These are phyloP conservation scores for Megalonaias nervosa DNA, from an alignment of 1,140 invertebrate genomes.

Conservation along the genomic window DNA sequence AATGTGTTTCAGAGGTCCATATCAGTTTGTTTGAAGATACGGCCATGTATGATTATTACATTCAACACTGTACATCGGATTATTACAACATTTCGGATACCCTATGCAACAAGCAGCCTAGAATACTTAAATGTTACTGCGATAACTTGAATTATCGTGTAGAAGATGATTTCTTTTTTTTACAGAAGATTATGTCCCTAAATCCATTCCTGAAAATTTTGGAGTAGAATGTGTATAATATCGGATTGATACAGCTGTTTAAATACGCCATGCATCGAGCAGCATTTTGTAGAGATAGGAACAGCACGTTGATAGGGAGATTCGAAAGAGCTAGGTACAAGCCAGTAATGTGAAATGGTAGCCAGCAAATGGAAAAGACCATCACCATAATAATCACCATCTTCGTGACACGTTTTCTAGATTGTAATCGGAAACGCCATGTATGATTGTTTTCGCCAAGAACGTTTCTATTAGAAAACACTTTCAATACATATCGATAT, in stretches of 20 bases:
- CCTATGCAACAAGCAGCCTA: too few relatives aligned
- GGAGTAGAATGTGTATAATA: slow-evolving; percentile 92
- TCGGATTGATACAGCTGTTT: slow-evolving; percentile 95
- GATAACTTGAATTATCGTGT: too few relatives aligned
- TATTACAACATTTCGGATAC: too few relatives aligned
- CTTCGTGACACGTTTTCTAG: slow-evolving; percentile 85
- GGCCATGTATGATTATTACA: too few relatives aligned
- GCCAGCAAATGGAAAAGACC: slow-evolving; percentile 96
- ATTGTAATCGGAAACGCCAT: slow-evolving; percentile 83
- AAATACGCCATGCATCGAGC: slow-evolving; percentile 93
- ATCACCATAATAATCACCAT: slow-evolving; percentile 95
- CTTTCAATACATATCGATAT: slow-evolving; percentile 92
- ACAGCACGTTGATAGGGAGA: slow-evolving; percentile 71
- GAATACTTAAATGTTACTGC: too few relatives aligned
- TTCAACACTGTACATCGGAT: too few relatives aligned
- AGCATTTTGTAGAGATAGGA: slow-evolving; percentile 83
- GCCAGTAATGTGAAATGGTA: slow-evolving; percentile 85
- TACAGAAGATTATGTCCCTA: slow-evolving; percentile 76
- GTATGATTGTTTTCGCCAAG: slow-evolving; percentile 81
- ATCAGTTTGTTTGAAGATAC: too few relatives aligned
- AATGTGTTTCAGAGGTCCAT: too few relatives aligned
- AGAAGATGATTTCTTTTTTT: background rate
- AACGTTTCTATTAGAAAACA: slow-evolving; percentile 73
- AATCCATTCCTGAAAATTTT: slow-evolving; percentile 90
- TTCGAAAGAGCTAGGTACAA: slow-evolving; percentile 44